Evolutionary conservation across 2,888 invertebrate species (phyloP).

Genomic region (Drosophila tripunctata): DNA sequence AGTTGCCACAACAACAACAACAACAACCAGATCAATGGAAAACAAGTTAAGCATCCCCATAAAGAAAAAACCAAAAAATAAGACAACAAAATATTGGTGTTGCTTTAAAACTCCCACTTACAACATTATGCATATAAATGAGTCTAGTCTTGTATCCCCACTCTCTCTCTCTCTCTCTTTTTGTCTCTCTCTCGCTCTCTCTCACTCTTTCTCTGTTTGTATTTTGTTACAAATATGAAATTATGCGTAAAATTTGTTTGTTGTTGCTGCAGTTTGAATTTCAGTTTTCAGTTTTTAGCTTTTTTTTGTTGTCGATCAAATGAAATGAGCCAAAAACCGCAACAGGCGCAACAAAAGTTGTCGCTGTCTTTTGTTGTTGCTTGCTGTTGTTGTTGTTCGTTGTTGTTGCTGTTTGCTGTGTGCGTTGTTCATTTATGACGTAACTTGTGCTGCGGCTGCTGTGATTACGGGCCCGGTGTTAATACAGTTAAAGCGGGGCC

Average conservation of each 20-base stretch:
- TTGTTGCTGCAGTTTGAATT: constrained; percentile 53
- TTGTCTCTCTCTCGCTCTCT: neutral
- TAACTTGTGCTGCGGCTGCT: constrained; percentile 73
- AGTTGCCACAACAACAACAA: constrained; percentile 19
- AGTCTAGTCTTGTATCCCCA: constrained; percentile 2
- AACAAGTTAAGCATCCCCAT: constrained; percentile 58
- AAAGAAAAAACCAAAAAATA: constrained; percentile 23
- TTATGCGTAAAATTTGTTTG: constrained; percentile 74
- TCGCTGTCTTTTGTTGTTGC: constrained; percentile 45
- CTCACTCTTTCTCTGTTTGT: constrained; percentile 18
- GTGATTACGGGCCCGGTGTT: constrained; percentile 75
- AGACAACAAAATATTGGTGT: constrained; percentile 38
- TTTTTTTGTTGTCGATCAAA: constrained; percentile 42
- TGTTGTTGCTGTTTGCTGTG: constrained; percentile 25
- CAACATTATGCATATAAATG: constrained; percentile 63
- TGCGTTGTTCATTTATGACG: constrained; percentile 73
- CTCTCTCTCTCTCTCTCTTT: neutral
- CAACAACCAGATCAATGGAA: constrained; percentile 48
- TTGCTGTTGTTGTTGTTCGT: constrained; percentile 27
- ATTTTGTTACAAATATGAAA: constrained; percentile 77
- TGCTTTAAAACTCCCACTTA: constrained; percentile 72
- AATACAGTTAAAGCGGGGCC: constrained; percentile 76
- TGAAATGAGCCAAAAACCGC: constrained; percentile 79
- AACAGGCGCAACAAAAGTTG: constrained; percentile 59
- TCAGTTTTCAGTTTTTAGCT: constrained; percentile 31